A percentile compares a stretch with the other conserved stretches of the same genome.
Conservation (phyloP, 2,888 invertebrate species). For the Panzeria rudis region DNA sequence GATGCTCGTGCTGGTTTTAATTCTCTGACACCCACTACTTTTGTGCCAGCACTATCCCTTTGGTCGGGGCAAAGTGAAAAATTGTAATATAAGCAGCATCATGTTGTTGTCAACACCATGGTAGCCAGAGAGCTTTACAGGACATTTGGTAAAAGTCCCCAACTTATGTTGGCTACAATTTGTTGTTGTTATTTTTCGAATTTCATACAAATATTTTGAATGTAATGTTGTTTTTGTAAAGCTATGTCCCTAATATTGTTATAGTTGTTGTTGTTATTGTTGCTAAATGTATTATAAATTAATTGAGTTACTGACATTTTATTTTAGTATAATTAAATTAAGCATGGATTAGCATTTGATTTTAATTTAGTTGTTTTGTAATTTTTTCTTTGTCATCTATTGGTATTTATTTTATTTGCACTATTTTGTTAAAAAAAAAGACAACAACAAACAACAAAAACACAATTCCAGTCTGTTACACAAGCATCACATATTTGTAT, state of each 20-base stretch:
- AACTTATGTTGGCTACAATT: slow-evolving; percentile 55
- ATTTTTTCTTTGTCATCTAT: slow-evolving; percentile 10
- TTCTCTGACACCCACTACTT: slow-evolving; percentile 22
- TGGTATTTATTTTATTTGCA: slow-evolving; percentile 28
- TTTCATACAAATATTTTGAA: slow-evolving; percentile 15
- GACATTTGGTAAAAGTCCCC: slow-evolving; percentile 63
- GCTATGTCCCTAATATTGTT: slow-evolving; percentile 37
- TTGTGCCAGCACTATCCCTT: background rate
- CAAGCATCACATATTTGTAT: slow-evolving; percentile 33
- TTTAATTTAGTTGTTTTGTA: slow-evolving; percentile 78
- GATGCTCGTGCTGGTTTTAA: slow-evolving; percentile 56
- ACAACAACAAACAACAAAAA: background rate
- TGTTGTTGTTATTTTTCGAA: background rate
- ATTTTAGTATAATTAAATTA: slow-evolving; percentile 83
- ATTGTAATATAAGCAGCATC: slow-evolving; percentile 52
- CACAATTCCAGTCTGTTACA: background rate
- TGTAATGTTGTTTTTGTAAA: slow-evolving; percentile 44
- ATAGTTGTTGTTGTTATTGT: slow-evolving; percentile 46
- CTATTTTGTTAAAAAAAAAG: slow-evolving; percentile 13
- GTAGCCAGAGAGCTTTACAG: slow-evolving; percentile 60
- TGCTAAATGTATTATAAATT: slow-evolving; percentile 79
- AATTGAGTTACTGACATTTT: slow-evolving; percentile 83
- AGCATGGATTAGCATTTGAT: slow-evolving; percentile 82
- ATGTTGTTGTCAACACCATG: slow-evolving; percentile 71
- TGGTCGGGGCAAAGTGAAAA: background rate